Base-by-base conservation (phyloP, 2,888 invertebrate genomes). In the Drosophila nigricruria region DNA sequence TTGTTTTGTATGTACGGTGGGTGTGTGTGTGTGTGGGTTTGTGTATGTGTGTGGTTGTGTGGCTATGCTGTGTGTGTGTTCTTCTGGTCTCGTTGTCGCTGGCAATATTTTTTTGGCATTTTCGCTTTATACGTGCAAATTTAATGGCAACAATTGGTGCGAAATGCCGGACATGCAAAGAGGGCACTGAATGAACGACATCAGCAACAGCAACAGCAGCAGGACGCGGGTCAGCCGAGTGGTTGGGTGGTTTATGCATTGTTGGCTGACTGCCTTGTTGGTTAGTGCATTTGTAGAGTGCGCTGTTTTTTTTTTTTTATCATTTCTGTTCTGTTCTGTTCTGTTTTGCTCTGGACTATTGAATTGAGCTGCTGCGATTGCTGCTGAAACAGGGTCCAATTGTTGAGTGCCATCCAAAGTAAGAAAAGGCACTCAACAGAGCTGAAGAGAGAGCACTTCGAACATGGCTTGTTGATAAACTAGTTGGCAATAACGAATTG, bases 71-170 rank as follows among this genome's bases (percentile, higher is more conserved):
- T 64, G 40, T 64, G 57, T 73, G 63, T 71, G 45, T 49, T 49
- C 57, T 67, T 43, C 66, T 81, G 57, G 52, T 76, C 76, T 74
- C 67, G 56, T 79, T 87, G 80, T 85, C 76, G 78, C 85, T 53
- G 36, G 81, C 76, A 82, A 82, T 80, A 79, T 88, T 88, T 83
- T 83, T 87, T 88, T 88, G 88, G 86, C 75, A 81, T 82, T 84
- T 78, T 76, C 80, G 76, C 75, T 85, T 84, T 84, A 77, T 84
- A 87, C 80, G 88, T 89, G 82, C 79, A 84, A 77, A 88, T 87
- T 87, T 85, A 82, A 87, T 88, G 85, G 85, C 71, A 79, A 88
- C 88, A 85, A 89, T 85, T 85, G 89, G 89, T 88, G 83, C 75
- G 90, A 83, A 90, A 90, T 85, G 79, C 83, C 82, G 90, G 88